Base-by-base conservation (phyloP, 2,888 invertebrate genomes). In the Noctuana brunneofusca region DNA sequence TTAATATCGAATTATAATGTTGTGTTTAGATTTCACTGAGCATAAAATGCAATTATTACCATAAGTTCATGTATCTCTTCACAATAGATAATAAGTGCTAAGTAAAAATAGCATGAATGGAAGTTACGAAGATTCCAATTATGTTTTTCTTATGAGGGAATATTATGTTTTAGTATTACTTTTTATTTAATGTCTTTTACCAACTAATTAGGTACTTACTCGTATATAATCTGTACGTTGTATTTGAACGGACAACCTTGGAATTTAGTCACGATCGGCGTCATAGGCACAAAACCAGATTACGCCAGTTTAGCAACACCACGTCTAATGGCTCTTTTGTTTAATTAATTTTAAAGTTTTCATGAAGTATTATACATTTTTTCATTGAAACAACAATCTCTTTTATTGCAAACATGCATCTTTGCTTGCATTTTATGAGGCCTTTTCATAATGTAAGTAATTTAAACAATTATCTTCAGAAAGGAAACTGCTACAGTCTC, bases 231-330 rank as follows among this genome's bases (percentile, higher is more conserved):
- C 22, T 55, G 9, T 41, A 14, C 24, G 24, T 49, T 24, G 35
- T 24, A 58, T 60, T 60, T 53, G 14, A 60, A 16, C 16, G 53
- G 24, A 53, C 22, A 60, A 32, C 59, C 59, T 60, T 60, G 53
- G 22, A 60, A 35, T 35, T 53, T 35, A 53, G 59, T 60, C 59
- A 60, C 59, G 59, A 60, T 46, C 35, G 32, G 24, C 46, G 35
- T 46, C 22, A 27, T 48, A 30, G 27, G 43, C 58, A 59, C 58
- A 48, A 35, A 53, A 46, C 48, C 27, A 49, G 24, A 14, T 20
- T 64, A 54, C 35, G 35, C 24, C 12, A 16, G 14, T 60, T 60
- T 24, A 46, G 60, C 54, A 60, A 60, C 53, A 60, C 54, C 54
- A 20, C 12, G 54, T 60, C 60, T 60, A 60, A 60, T 43, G 22